Percentiles rank a stretch among this genome's conserved stretches.
Evolutionary conservation across 2,797 vertebrate genomes (phyloP).

Genomic region (Ibycter americanus): DNA sequence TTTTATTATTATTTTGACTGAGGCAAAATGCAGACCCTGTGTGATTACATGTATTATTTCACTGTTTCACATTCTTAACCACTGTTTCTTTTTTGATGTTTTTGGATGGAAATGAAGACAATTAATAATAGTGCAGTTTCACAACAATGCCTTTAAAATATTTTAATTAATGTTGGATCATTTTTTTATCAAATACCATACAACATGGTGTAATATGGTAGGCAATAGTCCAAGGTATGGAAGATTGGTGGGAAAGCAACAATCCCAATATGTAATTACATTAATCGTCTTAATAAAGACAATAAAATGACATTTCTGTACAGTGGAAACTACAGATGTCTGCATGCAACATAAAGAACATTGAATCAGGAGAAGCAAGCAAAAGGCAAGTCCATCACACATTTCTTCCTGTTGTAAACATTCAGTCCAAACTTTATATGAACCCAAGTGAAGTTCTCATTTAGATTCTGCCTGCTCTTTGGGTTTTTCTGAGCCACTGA

Average conservation of each 20-base stretch:
- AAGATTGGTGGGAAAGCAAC: neutral
- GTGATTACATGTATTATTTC: neutral
- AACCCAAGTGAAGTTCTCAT: neutral
- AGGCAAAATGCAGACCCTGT: neutral
- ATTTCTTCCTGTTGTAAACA: neutral
- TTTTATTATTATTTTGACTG: slow-evolving; percentile 6
- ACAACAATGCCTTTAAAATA: neutral
- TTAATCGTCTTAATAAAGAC: neutral
- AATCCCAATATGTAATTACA: neutral
- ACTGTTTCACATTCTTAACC: neutral
- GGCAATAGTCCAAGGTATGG: neutral
- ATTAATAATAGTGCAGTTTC: neutral
- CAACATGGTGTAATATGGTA: neutral
- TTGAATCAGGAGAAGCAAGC: neutral
- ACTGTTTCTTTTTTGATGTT: neutral
- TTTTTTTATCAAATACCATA: neutral
- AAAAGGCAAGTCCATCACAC: neutral
- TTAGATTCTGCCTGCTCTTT: neutral
- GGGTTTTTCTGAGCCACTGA: neutral
- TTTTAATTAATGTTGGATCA: neutral
- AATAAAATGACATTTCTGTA: neutral
- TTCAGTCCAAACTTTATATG: neutral
- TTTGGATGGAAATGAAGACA: neutral
- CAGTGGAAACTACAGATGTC: neutral
- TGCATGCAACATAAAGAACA: neutral